Conservation (phyloP, 2,797 vertebrate genomes). For the Dermochelys coriacea region DNA sequence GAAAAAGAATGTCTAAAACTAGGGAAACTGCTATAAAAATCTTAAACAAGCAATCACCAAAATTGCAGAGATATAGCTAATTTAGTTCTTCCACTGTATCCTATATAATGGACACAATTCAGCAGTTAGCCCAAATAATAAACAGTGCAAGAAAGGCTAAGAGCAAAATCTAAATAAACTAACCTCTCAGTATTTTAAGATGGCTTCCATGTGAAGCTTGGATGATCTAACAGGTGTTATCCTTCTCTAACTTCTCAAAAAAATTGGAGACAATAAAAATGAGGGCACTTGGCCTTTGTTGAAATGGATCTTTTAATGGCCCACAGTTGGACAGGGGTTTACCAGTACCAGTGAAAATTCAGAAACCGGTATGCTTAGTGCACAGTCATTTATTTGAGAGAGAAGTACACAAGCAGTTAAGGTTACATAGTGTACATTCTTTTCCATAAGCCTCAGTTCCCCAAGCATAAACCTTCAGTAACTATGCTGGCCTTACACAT, state of each 20-base stretch:
- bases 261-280: conserved; percentile 1
- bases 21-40: background rate
- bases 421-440: too few relatives aligned
- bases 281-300: background rate
- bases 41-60: background rate
- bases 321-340: too few relatives aligned
- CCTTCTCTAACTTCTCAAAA: background rate
- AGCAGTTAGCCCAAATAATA: background rate
- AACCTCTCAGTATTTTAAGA: background rate
- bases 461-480: too few relatives aligned
- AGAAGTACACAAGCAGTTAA: too few relatives aligned
- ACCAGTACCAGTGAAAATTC: too few relatives aligned
- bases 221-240: background rate
- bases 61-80: background rate
- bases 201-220: background rate
- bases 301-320: too few relatives aligned
- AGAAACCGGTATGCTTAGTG: too few relatives aligned
- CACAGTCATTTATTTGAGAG: too few relatives aligned
- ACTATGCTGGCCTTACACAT: too few relatives aligned
- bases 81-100: background rate
- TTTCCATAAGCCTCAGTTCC: too few relatives aligned
- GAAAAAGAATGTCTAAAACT: background rate
- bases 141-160: background rate
- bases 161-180: conserved; percentile 8
- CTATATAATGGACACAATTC: background rate